These are phyloP conservation scores for Hyles vespertilio DNA, from an alignment of 1,140 invertebrate species.

Conservation along the genomic window DNA sequence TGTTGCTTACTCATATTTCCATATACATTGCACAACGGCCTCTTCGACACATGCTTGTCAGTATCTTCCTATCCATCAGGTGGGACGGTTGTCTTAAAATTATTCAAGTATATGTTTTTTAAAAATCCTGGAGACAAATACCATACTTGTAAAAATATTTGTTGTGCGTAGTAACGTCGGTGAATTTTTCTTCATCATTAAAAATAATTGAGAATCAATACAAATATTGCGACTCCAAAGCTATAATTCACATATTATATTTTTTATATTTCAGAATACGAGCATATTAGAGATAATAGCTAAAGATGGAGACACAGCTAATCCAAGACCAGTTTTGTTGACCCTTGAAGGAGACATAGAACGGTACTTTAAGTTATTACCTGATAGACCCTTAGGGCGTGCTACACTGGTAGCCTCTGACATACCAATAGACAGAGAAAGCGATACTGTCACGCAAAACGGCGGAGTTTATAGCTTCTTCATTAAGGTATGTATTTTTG, in stretches of 20 bases:
- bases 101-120: too few species aligned
- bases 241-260: background rate
- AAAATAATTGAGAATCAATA: too few species aligned
- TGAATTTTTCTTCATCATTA: too few species aligned
- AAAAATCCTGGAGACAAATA: too few species aligned
- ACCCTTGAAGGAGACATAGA: constrained; percentile 81
- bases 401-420: constrained; percentile 80
- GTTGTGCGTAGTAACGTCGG: too few species aligned
- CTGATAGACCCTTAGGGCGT: constrained; percentile 68
- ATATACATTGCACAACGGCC: too few species aligned
- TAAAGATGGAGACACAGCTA: constrained; percentile 86
- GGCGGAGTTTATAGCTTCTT: constrained; percentile 87
- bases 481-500: constrained; percentile 73
- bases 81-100: too few species aligned
- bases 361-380: constrained; percentile 81
- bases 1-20: too few species aligned
- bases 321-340: constrained; percentile 80
- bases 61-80: too few species aligned
- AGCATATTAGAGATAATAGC: constrained; percentile 82
- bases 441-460: constrained; percentile 82
- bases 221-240: too few species aligned
- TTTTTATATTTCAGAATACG: constrained; percentile 43
- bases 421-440: constrained; percentile 83
- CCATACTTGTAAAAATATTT: too few species aligned
- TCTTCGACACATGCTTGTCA: too few species aligned